Evolutionary conservation across 2,888 invertebrate species (phyloP).

Genomic region (Metopia argyrocephala): DNA sequence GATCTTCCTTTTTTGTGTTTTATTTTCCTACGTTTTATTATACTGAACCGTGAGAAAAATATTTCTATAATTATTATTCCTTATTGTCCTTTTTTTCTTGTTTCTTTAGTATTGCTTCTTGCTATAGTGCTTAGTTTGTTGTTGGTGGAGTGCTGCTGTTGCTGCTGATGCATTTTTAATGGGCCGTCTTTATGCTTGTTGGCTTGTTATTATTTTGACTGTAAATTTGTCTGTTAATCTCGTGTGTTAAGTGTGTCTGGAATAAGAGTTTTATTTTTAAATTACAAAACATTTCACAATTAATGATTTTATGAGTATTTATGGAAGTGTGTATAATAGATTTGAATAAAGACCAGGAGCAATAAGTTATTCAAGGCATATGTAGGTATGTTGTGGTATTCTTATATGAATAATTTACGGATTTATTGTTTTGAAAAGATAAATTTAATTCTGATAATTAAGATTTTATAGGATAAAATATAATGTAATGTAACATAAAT

Average conservation of each 20-base stretch:
- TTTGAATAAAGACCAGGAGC: background rate
- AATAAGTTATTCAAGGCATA: background rate
- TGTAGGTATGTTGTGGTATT: slow-evolving; percentile 1
- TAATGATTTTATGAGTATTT: background rate
- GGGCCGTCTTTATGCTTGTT: slow-evolving; percentile 60
- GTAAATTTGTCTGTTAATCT: slow-evolving; percentile 58
- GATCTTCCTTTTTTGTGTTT: slow-evolving; percentile 6
- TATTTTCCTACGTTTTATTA: slow-evolving; percentile 39
- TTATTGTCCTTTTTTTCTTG: slow-evolving; percentile 43
- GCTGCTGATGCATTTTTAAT: slow-evolving; percentile 52
- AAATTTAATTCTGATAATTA: background rate
- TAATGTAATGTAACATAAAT: too few species aligned
- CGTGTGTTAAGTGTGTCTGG: slow-evolving; percentile 63
- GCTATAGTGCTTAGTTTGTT: slow-evolving; percentile 27
- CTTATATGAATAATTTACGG: slow-evolving; percentile 10
- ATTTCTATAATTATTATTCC: slow-evolving; percentile 58
- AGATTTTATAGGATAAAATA: background rate
- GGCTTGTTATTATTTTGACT: slow-evolving; percentile 55
- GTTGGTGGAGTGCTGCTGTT: slow-evolving; percentile 10
- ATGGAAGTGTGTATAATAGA: background rate
- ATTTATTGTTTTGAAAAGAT: slow-evolving; percentile 5
- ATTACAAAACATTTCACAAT: slow-evolving; percentile 28
- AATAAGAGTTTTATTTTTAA: slow-evolving; percentile 48
- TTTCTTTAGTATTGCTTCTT: slow-evolving; percentile 20
- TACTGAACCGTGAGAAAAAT: slow-evolving; percentile 59